Evolutionary conservation across 2,888 invertebrate genomes (phyloP), one percentile per base, ranked within the genome.

Genomic region (Drosophila villosipedis): DNA sequence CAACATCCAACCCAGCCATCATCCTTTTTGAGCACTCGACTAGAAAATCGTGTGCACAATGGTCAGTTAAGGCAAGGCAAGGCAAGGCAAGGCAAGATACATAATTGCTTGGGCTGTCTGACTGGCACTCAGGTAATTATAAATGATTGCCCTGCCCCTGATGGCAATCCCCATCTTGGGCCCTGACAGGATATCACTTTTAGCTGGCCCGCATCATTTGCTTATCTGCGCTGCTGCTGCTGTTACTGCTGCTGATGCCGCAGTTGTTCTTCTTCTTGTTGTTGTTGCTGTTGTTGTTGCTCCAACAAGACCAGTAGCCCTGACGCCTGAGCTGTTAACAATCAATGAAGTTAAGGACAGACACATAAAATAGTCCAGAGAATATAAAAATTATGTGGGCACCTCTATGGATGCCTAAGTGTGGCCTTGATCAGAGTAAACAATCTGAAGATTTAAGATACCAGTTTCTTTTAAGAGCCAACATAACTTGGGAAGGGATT

Each of bases 221-320:
- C 62, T 80, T 69, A 74, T 65, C 66, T 75, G 41, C 41, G 60
- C 43, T 37, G 64, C 60, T 33, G 72, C 22, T 47, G 63, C 22
- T n/a, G 58, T n/a, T 57, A 58, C 28, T 35, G 53, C 19, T 64
- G 66, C 37, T 55, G 22, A 22, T 47, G 22, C 47, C 47, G 58
- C 39, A 31, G 64, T 55, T 25, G 57, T 30, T 41, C 60, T 28
- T 30, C 53, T 22, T 57, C 43, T n/a, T 54, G 70, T 30, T 35
- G 37, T 16, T 68, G 64, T n/a, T 54, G 70, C 28, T 35, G 37
- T 16, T 68, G 64, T 33, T 58, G 59, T 61, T 66, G 68, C 76
- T 66, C 54, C 70, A 68, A 68, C 75, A 84, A 84, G 84, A 84
- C 84, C 84, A 81, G 84, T 86, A 84, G 84, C 86, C 58, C 16